Conservation (phyloP, 2,797 vertebrate genomes). For the Anableps anableps region DNA sequence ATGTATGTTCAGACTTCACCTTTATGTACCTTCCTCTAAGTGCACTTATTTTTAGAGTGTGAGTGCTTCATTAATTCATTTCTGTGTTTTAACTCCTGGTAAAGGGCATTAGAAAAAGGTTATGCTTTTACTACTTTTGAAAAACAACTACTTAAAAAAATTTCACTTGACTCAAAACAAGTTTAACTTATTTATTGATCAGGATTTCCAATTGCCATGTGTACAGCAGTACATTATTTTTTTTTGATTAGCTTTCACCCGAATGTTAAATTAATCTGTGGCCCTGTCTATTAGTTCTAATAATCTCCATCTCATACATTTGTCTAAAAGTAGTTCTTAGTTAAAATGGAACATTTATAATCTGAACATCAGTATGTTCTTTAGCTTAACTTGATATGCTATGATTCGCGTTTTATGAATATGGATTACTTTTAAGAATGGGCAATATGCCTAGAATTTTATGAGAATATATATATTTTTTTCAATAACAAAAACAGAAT, state of each 20-base stretch:
- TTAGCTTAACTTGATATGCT: background rate
- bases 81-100: background rate
- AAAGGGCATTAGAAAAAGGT: conserved; percentile 5
- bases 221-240: background rate
- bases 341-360: background rate
- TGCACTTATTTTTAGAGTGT: conserved; percentile 14
- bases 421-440: background rate
- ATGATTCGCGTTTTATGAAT: background rate
- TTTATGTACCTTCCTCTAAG: conserved; percentile 1
- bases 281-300: background rate
- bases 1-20: background rate
- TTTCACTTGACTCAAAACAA: background rate
- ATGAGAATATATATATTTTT: no score
- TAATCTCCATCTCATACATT: background rate
- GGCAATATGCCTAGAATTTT: background rate
- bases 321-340: background rate
- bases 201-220: background rate
- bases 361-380: background rate
- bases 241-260: background rate
- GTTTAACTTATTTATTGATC: background rate
- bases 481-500: background rate
- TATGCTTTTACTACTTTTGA: background rate
- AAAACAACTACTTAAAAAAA: background rate
- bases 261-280: background rate
- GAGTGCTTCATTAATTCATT: conserved; percentile 22